Evolutionary conservation across 1,140 invertebrate genomes (phyloP), one percentile per base, ranked within the genome.

Genomic region (Drosophila dunni): DNA sequence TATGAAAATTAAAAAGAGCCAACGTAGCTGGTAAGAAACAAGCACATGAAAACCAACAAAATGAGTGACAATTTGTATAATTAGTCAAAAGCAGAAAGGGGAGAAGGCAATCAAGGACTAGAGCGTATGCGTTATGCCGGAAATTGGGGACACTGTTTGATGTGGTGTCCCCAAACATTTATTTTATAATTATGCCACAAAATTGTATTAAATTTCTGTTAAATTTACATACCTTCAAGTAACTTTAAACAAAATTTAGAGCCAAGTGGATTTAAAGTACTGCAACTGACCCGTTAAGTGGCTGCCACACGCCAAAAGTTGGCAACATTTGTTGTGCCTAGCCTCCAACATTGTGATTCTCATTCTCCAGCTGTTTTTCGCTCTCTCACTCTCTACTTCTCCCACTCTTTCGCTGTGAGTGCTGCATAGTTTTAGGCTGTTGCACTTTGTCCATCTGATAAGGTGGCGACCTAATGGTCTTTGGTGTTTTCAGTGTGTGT

Each of bases 31-130:
- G 15, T 36, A 42, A 2, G 17, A 10, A 38, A 54, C 17, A 60
- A 24, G 34, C 17, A 65, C 20, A 54, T 13, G 48, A 53, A 50
- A 33, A 45, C 53, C 57, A 63, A 33, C 60, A 51, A 77, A 79
- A 77, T 68, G 69, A 78, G 78, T 79, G 78, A 79, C 78, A 79
- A 79, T 79, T 79, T 78, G 70, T 79, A 78, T 79, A 79, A 79
- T 79, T 79, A 78, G 70, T 53, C 50, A 34, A 15, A 29, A 62
- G 60, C 7, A n/a, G 10, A 29, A 29, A 1, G 24, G 42, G 8
- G 4, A 3, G 29, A 46, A 11, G 20, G 24, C 42, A 13, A 17
- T 7, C 4, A 40, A 60, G 15, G 10, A n/a, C 20, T 40, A 33
- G 53, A 45, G 38, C 13, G 77, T 76, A 72, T 65, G 61, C 76